phyloP scores from a whole-genome alignment of 2,113 vertebrate genomes.

The Monarcha castaneiventris region DNA sequence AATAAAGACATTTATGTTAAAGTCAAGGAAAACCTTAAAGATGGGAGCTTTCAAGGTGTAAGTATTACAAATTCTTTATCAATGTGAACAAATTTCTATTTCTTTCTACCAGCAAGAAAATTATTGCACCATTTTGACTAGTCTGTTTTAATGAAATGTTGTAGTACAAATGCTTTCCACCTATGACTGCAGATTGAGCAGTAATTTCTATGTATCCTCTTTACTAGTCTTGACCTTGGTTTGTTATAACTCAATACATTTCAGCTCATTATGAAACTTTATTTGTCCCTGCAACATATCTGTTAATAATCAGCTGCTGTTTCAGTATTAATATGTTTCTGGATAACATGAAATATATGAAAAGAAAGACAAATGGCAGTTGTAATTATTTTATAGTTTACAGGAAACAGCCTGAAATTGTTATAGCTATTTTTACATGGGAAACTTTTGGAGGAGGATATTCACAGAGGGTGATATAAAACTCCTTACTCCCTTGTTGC shows the following conservation, averaged over 20 bases:
- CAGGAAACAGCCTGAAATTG: background rate
- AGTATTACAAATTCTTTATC: background rate
- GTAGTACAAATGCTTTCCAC: background rate
- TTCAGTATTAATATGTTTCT: background rate
- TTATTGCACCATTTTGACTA: background rate
- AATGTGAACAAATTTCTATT: background rate
- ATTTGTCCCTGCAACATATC: background rate
- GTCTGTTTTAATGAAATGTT: background rate
- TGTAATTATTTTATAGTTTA: background rate
- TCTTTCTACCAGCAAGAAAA: background rate
- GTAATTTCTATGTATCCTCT: background rate
- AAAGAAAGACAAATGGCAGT: background rate
- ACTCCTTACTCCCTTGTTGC: background rate
- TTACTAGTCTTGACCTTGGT: background rate
- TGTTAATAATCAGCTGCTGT: constrained; percentile 14
- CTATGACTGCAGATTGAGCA: background rate
- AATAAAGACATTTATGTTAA: background rate
- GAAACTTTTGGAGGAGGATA: constrained; percentile 1
- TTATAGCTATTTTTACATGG: constrained; percentile 14
- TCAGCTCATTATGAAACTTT: background rate
- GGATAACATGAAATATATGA: background rate
- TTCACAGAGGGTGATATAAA: background rate
- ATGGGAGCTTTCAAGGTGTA: background rate
- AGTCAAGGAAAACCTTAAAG: background rate
- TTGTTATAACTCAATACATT: background rate